Base-by-base conservation (phyloP, 2,113 vertebrate genomes). In the Macquaria australasica region DNA sequence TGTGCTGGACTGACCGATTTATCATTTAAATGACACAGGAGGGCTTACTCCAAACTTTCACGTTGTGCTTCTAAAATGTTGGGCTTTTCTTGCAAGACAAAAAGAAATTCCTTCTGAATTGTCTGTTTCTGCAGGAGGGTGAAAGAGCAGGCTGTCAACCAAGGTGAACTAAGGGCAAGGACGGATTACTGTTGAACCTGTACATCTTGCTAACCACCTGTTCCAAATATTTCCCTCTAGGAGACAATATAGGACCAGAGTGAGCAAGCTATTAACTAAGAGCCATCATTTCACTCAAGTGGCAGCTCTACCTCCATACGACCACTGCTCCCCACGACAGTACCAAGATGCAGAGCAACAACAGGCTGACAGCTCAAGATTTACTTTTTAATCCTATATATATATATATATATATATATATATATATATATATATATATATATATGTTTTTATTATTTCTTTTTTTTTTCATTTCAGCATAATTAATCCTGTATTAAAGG, bases 1-100 rank as follows among this genome's bases (percentile, higher is more conserved):
- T 56, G 56, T 64, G 8, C 39, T 23, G 21, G 39, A 79, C 41
- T 79, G 39, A 75, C 45, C 14, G 56, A 56, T 85, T 15, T 31
- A 68, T 82, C 31, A 84, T 79, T 63, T 53, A 81, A 85, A 77
- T 75, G 28, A 41, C 20, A 21, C 2, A 6, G 14, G 51, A 71
- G 12, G 51, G n/a, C 45, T 53, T 55, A n/a, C 55, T 43, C 28
- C 14, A 56, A 69, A 75, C 31, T 81, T 76, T 79, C 43, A 75
- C 0, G 1, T 55, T 64, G n/a, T 21, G 4, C 28, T 41, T 60
- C 4, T n/a, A n/a, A 58, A 34, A 72, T n/a, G 14, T 71, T 43
- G 5, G n/a, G 3, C 45, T 77, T 60, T n/a, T 31, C 37, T 43
- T 23, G 16, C 4, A 18, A 37, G 39, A 69, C 23, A 51, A n/a